phyloP scores from a whole-genome alignment of 2,113 vertebrate genomes.

The Oncorhynchus mykiss region DNA sequence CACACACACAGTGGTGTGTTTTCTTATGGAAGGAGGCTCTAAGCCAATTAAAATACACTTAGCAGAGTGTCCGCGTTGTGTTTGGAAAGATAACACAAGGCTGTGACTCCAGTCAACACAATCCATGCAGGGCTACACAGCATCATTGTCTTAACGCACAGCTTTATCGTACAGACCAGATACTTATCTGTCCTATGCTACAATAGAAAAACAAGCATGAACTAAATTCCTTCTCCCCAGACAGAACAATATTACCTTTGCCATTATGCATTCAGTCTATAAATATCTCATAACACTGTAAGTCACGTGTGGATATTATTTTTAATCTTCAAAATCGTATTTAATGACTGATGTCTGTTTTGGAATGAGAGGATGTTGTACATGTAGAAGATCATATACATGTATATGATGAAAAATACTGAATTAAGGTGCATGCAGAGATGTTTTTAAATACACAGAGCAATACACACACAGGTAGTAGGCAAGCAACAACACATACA shows the following conservation, averaged over 20 bases:
- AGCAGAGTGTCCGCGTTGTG: slow-evolving; percentile 76
- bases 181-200: slow-evolving; percentile 51
- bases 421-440: neutral
- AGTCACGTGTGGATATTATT: slow-evolving; percentile 17
- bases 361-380: neutral
- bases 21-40: slow-evolving; percentile 85
- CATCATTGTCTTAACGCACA: slow-evolving; percentile 52
- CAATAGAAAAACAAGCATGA: slow-evolving; percentile 40
- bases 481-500: neutral
- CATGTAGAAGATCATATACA: neutral
- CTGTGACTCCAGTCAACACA: slow-evolving; percentile 58
- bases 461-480: too few relatives aligned
- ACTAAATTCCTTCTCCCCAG: slow-evolving; percentile 4
- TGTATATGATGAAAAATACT: neutral
- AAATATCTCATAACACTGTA: slow-evolving; percentile 31
- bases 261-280: slow-evolving; percentile 32
- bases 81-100: slow-evolving; percentile 80
- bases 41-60: slow-evolving; percentile 92
- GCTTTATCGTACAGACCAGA: slow-evolving; percentile 46
- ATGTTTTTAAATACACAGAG: neutral
- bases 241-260: slow-evolving; percentile 47
- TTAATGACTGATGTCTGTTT: neutral
- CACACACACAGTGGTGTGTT: slow-evolving; percentile 75
- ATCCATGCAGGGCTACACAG: slow-evolving; percentile 20
- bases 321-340: slow-evolving; percentile 22